These are phyloP conservation scores for Menidia beryllina DNA, from an alignment of 2,113 vertebrate genomes.

Conservation along the genomic window DNA sequence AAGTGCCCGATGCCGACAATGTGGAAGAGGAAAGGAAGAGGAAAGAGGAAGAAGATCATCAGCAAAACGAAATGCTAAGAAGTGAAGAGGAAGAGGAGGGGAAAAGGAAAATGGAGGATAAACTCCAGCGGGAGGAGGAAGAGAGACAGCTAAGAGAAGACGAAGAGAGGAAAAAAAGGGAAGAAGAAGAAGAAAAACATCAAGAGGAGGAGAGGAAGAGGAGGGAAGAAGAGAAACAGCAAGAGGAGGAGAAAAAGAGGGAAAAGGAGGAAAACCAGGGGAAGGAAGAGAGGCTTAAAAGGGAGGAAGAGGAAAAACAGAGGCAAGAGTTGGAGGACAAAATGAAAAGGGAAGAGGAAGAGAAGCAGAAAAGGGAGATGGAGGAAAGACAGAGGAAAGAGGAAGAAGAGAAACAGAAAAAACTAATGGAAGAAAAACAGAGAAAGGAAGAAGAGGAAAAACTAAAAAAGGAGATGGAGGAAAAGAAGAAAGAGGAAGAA, in stretches of 20 bases:
- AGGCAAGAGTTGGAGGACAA: conserved; percentile 34
- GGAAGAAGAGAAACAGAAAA: conserved; percentile 32
- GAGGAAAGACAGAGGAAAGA: conserved; percentile 34
- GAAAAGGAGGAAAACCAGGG: conserved; percentile 37
- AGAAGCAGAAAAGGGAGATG: conserved; percentile 8
- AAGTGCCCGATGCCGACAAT: conserved; percentile 21
- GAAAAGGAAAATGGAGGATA: conserved; percentile 34
- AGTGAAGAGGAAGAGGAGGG: conserved; percentile 37
- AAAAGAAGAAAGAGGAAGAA: conserved; percentile 29
- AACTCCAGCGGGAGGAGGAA: conserved; percentile 40
- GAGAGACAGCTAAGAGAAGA: conserved; percentile 28
- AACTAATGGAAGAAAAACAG: conserved; percentile 20
- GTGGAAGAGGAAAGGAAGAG: conserved; percentile 43
- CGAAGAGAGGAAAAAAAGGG: conserved; percentile 23
- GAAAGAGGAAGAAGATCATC: conserved; percentile 48
- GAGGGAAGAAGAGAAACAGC: conserved; percentile 38
- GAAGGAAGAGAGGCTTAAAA: conserved; percentile 26
- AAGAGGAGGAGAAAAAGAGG: conserved; percentile 16
- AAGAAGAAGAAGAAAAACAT: conserved; percentile 29
- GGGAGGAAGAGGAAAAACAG: conserved; percentile 50
- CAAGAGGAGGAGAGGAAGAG: conserved; percentile 31
- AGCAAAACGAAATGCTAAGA: conserved; percentile 10
- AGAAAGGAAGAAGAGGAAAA: conserved; percentile 29
- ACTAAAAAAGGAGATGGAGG: conserved; percentile 15
- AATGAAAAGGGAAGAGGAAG: conserved; percentile 30